These are phyloP conservation scores for Glaucidium brasilianum DNA, from an alignment of 2,113 vertebrate genomes.

Conservation along the genomic window DNA sequence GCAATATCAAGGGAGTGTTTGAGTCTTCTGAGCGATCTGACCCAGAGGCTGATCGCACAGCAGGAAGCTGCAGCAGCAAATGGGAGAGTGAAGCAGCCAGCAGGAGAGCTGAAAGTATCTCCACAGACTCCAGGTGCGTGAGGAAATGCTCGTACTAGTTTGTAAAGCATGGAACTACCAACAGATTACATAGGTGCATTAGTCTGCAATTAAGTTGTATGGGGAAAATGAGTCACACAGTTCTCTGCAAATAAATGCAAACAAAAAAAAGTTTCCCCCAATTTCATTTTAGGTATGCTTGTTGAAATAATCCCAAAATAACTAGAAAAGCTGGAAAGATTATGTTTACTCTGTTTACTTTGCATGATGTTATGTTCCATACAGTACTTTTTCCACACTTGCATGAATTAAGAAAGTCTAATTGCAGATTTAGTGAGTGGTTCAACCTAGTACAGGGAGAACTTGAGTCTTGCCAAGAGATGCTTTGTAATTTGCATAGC, in stretches of 20 bases:
- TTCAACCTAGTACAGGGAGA: not conserved
- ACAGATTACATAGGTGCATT: not conserved
- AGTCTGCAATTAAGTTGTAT: not conserved
- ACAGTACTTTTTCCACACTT: not conserved
- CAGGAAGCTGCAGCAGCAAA: slow-evolving; percentile 91
- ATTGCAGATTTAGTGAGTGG: not conserved
- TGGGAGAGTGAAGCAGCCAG: slow-evolving; percentile 80
- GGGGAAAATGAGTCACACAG: not conserved
- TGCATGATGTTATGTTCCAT: not conserved
- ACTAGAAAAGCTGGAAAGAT: not conserved
- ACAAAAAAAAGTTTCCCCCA: not conserved
- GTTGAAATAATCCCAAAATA: not conserved
- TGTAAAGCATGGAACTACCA: not conserved
- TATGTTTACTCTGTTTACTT: not conserved
- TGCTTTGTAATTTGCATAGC: not conserved
- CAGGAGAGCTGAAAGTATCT: slow-evolving; percentile 63
- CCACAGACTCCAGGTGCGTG: slow-evolving; percentile 58
- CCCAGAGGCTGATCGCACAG: slow-evolving; percentile 83
- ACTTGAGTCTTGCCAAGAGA: not conserved
- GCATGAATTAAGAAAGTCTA: not conserved
- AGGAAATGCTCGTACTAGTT: not conserved
- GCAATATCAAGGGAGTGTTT: slow-evolving; percentile 90
- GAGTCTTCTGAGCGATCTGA: slow-evolving; percentile 85
- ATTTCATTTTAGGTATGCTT: not conserved
- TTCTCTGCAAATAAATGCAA: not conserved